phyloP scores from a whole-genome alignment of 2,888 invertebrate species.

The Plemyria rubiginata region DNA sequence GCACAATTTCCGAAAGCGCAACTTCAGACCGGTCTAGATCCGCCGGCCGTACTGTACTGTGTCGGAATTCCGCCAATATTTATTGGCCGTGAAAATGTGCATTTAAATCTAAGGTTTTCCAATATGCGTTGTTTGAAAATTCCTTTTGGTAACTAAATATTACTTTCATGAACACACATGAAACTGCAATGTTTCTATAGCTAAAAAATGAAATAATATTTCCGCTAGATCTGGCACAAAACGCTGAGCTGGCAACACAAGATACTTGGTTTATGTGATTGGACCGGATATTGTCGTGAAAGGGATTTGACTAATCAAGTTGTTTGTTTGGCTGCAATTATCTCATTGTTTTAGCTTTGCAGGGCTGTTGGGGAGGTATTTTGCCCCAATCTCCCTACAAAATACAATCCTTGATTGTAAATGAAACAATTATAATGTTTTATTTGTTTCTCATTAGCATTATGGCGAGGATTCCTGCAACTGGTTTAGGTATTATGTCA shows the following conservation, averaged over 20 bases:
- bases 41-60: too few relatives aligned
- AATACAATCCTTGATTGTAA: neutral
- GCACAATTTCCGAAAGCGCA: too few relatives aligned
- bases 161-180: too few relatives aligned
- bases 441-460: neutral
- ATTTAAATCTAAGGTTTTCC: too few relatives aligned
- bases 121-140: too few relatives aligned
- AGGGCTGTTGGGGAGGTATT: neutral
- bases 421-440: neutral
- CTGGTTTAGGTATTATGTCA: too few relatives aligned
- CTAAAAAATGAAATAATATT: neutral
- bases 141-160: too few relatives aligned
- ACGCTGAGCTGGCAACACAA: constrained; percentile 9
- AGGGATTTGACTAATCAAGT: constrained; percentile 38
- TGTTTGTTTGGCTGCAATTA: constrained; percentile 33
- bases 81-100: too few relatives aligned
- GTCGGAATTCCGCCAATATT: too few relatives aligned
- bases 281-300: constrained; percentile 33
- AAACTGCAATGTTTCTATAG: too few relatives aligned
- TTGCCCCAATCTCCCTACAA: neutral
- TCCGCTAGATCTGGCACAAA: neutral
- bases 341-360: constrained; percentile 10
- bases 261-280: constrained; percentile 39
- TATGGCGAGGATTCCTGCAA: neutral
- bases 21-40: too few relatives aligned